A percentile compares a stretch with the other conserved stretches of the same genome.
phyloP scores from a whole-genome alignment of 2,888 invertebrate genomes.

The Cataglyphis cursor region DNA sequence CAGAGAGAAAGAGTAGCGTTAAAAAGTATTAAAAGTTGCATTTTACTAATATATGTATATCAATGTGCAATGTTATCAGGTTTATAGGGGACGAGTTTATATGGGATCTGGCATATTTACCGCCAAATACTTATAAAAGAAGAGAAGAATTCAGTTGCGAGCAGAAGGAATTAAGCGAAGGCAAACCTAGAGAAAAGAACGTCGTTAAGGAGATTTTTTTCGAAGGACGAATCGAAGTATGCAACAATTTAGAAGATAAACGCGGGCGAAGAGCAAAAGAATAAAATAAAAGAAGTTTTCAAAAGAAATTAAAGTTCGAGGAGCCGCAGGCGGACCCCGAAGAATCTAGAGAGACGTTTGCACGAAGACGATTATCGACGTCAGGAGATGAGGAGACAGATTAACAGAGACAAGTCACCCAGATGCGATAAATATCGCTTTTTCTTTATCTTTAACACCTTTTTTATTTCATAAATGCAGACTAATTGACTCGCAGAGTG shows the following conservation, averaged over 20 bases:
- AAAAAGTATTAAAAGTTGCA: too few relatives aligned
- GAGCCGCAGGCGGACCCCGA: conserved; percentile 82
- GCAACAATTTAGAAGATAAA: conserved; percentile 73
- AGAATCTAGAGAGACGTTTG: conserved; percentile 79
- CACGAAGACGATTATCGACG: conserved; percentile 71
- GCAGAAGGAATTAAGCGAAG: conserved; percentile 49
- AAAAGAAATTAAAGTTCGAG: conserved; percentile 78
- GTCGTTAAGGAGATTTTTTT: conserved; percentile 57
- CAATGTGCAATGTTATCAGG: too few relatives aligned
- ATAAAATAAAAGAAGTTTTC: too few relatives aligned
- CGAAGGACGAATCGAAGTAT: conserved; percentile 77
- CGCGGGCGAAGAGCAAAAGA: conserved; percentile 62
- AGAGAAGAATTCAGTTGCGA: conserved; percentile 54
- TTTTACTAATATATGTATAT: too few relatives aligned
- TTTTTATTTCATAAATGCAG: background rate
- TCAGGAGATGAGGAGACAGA: conserved; percentile 52
- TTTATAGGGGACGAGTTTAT: background rate
- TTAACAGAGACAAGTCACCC: conserved; percentile 60
- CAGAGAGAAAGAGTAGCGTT: too few relatives aligned
- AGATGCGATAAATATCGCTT: conserved; percentile 42
- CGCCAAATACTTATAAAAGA: conserved; percentile 5
- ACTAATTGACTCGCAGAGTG: background rate
- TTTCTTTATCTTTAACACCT: background rate
- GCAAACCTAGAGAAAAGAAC: conserved; percentile 63
- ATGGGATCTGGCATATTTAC: background rate